Base-by-base conservation (phyloP, 2,888 invertebrate species). In the Silvanus unidentatus region DNA sequence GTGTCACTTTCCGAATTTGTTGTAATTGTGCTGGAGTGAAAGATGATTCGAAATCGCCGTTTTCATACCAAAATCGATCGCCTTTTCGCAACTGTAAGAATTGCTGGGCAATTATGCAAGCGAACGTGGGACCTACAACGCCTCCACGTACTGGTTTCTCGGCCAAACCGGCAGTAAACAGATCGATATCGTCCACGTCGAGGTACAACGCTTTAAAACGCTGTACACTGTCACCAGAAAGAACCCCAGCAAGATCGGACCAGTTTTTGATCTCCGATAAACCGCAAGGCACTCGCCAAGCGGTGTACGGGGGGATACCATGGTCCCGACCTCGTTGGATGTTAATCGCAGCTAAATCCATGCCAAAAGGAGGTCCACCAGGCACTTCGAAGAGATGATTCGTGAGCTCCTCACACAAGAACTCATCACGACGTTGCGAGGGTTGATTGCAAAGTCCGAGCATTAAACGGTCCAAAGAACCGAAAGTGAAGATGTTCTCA, bases 101-200 rank as follows among this genome's bases (percentile, higher is more conserved):
- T 73, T 97, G 97, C 41, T 90, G 88, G 42, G 92, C 96, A 58
- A 98, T 92, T 60, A 98, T 88, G 65, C 92, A 88, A 10, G 93
- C 94, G 64, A 97, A 88, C 0, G 96, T 96, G 0, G 96, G 96
- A 2, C 97, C 97, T 0, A 97, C 88, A 0, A 93, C 73, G 3
- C 92, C 95, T 5, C 96, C 96, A 62, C 89, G 89, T 4, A 93
- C 75, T 0, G 90, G 88, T 39, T 86, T 76, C 68, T 91, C 88
- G 57, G 92, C 88, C 84, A 97, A 86, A 1, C 94, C 90, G 14
- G 96, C 97, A 0, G 95, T 90, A 80, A 97, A 98, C 2, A 97
- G 76, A 70, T 98, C 93, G 45, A 93, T 81, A 63, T 93, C 92
- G 45, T 88, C 85, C 0, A 90, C 81, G 49, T 84, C 77, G 16